Evolutionary conservation across 2,797 vertebrate genomes (phyloP), one percentile per base, ranked within the genome.

Genomic region (Orestias chungarensis): DNA sequence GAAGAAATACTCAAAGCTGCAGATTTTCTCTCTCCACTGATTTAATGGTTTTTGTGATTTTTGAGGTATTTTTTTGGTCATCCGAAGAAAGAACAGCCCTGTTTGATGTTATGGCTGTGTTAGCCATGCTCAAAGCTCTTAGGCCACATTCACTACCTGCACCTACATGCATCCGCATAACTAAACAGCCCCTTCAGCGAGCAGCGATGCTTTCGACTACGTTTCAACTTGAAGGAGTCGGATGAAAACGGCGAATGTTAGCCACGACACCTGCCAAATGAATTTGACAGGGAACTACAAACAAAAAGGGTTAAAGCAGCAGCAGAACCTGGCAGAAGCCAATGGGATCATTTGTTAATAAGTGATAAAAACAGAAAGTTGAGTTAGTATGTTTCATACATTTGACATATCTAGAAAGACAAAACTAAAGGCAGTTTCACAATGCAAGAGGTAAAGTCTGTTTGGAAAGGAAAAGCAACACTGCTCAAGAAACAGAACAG

Each of bases 21-120:
- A 82, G 78, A 74, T 73, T 70, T 69, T 46, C 72, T 74, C 57
- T 67, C 61, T 71, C 27, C 79, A 14, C 70, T 66, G 86, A 50
- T 17, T 23, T 31, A 33, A 33, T 44, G 17, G 3, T 44, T 61
- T 40, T 44, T 35, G 33, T 42, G 8, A 0, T 72, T 69, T 74
- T 80, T 67, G 65, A 75, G 77, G 43, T 79, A 75, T 68, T 71
- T 68, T 49, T 78, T 71, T 72, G n/a, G 64, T 78, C 71, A 71
- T 82, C 57, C 64, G 81, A 86, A 84, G 66, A 86, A 75, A 79
- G 91, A 94, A 94, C 94, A 94, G 93, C 91, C 90, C 91, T 92
- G 91, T 89, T 91, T 88, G 81, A 89, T 92, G 90, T 92, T 93
- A 94, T 92, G 90, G 90, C 93, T 80, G 89, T 85, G 85, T 90